Evolutionary conservation across 2,113 vertebrate species (phyloP).

Genomic region (Neopipo cinnamomea): DNA sequence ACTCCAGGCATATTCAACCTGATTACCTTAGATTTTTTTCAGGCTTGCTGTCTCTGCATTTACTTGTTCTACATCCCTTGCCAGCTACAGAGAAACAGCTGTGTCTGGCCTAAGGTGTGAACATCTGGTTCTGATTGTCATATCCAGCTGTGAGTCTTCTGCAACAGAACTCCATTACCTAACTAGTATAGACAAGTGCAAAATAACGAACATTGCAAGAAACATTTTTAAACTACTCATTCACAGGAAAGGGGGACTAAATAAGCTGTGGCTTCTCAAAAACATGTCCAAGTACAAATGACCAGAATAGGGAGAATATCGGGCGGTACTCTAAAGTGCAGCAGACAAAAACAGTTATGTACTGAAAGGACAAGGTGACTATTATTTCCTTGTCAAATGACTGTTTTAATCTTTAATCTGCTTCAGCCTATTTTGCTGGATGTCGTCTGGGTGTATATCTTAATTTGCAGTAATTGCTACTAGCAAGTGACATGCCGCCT

Average conservation of each 20-base stretch:
- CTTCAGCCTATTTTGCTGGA: background rate
- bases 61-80: constrained; percentile 58
- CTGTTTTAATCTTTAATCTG: background rate
- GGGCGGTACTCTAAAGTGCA: background rate
- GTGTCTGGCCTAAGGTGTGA: constrained; percentile 52
- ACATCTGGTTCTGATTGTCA: constrained; percentile 48
- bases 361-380: background rate
- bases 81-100: constrained; percentile 51
- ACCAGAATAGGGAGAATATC: background rate
- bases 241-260: background rate
- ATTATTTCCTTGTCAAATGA: background rate
- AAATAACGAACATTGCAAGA: background rate
- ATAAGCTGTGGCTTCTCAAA: background rate
- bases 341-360: background rate
- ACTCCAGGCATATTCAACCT: constrained; percentile 58
- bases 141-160: constrained; percentile 59
- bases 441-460: background rate
- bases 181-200: constrained; percentile 53
- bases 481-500: background rate
- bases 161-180: constrained; percentile 30
- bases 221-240: background rate
- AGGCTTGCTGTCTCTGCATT: constrained; percentile 48
- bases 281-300: background rate
- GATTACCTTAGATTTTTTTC: constrained; percentile 58
- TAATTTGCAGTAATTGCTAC: background rate